Conservation (phyloP, 2,888 invertebrate species). For the Drosophila hawaiiensis region DNA sequence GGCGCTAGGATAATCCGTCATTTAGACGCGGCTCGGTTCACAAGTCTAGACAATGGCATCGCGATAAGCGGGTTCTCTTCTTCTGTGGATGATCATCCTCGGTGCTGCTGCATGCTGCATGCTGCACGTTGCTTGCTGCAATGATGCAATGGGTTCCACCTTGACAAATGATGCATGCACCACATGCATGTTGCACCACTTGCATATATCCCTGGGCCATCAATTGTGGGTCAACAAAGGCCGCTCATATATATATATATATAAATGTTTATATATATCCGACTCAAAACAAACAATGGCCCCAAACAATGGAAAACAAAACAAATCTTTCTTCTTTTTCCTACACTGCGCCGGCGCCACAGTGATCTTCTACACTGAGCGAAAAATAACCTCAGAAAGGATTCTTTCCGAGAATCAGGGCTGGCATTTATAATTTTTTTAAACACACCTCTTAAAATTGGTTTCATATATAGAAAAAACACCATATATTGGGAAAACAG, state of each 20-base stretch:
- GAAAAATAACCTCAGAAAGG: neutral
- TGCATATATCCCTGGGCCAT: slow-evolving; percentile 41
- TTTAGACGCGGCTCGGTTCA: slow-evolving; percentile 76
- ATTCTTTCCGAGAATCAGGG: too few species aligned
- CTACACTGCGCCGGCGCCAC: slow-evolving; percentile 30
- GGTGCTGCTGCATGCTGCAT: slow-evolving; percentile 26
- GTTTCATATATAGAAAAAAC: too few species aligned
- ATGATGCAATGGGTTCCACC: slow-evolving; percentile 36
- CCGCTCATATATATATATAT: slow-evolving; percentile 26
- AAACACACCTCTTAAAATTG: too few species aligned
- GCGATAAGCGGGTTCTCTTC: slow-evolving; percentile 47
- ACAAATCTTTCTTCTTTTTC: slow-evolving; percentile 2
- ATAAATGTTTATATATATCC: slow-evolving; percentile 8
- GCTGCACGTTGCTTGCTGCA: slow-evolving; percentile 40
- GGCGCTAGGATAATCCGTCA: slow-evolving; percentile 79
- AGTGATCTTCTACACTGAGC: neutral
- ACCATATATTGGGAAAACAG: too few species aligned
- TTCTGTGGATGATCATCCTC: slow-evolving; percentile 35
- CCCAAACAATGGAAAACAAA: slow-evolving; percentile 31
- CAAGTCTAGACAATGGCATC: slow-evolving; percentile 79
- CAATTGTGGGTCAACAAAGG: slow-evolving; percentile 62
- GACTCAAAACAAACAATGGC: slow-evolving; percentile 51
- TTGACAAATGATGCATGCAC: slow-evolving; percentile 44
- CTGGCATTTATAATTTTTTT: too few species aligned
- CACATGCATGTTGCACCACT: slow-evolving; percentile 23